A percentile compares a stretch with the other conserved stretches of the same genome.
These are phyloP conservation scores for Ornithoptera alexandrae DNA, from an alignment of 2,888 invertebrate species.

Conservation along the genomic window DNA sequence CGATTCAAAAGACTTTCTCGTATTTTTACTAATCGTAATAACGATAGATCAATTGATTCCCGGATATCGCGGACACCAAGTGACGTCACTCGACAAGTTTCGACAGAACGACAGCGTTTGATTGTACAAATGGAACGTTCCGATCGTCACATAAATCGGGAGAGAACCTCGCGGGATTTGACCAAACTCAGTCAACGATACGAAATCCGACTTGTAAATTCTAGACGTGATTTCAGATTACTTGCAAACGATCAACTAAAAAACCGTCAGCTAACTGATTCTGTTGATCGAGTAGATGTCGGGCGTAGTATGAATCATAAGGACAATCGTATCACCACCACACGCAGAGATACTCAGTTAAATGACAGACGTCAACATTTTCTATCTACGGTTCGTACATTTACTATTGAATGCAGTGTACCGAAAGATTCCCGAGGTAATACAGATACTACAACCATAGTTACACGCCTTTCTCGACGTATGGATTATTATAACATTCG, in stretches of 20 bases:
- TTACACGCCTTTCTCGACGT: neutral
- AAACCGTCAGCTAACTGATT: neutral
- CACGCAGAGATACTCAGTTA: neutral
- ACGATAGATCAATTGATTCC: neutral
- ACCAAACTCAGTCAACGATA: neutral
- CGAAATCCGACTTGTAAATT: slow-evolving; percentile 2
- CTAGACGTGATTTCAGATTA: no score
- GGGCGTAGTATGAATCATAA: neutral
- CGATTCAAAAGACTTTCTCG: neutral
- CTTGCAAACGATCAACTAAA: neutral
- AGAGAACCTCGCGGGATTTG: neutral
- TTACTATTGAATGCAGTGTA: neutral
- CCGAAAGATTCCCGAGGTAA: neutral
- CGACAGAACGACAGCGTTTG: neutral
- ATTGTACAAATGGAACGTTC: neutral
- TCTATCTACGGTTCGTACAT: neutral
- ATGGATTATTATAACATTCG: neutral
- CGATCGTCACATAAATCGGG: neutral
- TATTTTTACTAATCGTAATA: neutral
- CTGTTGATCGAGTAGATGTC: neutral
- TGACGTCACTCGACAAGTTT: neutral
- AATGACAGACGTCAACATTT: neutral
- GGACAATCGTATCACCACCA: neutral
- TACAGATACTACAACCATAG: neutral
- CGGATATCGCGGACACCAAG: neutral